Evolutionary conservation across 2,797 vertebrate genomes (phyloP).

Genomic region (Fistularia commersonii): DNA sequence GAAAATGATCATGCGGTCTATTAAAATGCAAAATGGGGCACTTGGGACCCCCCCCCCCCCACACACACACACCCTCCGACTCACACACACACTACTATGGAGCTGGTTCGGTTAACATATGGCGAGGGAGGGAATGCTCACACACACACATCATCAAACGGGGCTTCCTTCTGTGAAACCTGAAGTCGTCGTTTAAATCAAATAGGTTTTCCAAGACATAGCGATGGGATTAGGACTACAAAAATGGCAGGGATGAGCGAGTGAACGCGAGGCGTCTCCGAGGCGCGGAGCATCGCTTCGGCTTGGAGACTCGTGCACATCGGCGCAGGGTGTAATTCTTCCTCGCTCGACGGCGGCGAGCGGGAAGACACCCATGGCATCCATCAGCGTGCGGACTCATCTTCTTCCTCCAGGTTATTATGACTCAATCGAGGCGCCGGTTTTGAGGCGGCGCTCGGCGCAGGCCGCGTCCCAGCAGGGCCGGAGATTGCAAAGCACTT

Average conservation of each 20-base stretch:
- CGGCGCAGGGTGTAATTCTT: conserved; percentile 8
- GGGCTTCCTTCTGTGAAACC: conserved; percentile 35
- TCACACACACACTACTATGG: conserved; percentile 29
- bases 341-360: conserved; percentile 15
- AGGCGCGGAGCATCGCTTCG: no score
- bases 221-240: conserved; percentile 26
- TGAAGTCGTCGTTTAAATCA: conserved; percentile 30
- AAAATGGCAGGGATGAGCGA: conserved; percentile 2
- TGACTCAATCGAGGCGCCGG: conserved; percentile 49
- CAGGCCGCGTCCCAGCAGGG: conserved; percentile 68
- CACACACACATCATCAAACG: conserved; percentile 9
- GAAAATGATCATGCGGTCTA: conserved; percentile 40
- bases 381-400: conserved; percentile 39
- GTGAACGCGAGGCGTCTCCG: background rate
- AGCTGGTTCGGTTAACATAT: conserved; percentile 44
- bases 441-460: conserved; percentile 59
- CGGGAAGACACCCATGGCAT: conserved; percentile 23
- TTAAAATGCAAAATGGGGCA: conserved; percentile 54
- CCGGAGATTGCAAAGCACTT: conserved; percentile 67
- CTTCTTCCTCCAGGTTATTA: conserved; percentile 50
- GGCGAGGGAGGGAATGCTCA: conserved; percentile 15
- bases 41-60: conserved; percentile 34
- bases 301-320: background rate
- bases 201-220: conserved; percentile 28
- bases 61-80: conserved; percentile 28